Evolutionary conservation across 2,113 vertebrate species (phyloP).

Genomic region (Oceanodroma tethys): DNA sequence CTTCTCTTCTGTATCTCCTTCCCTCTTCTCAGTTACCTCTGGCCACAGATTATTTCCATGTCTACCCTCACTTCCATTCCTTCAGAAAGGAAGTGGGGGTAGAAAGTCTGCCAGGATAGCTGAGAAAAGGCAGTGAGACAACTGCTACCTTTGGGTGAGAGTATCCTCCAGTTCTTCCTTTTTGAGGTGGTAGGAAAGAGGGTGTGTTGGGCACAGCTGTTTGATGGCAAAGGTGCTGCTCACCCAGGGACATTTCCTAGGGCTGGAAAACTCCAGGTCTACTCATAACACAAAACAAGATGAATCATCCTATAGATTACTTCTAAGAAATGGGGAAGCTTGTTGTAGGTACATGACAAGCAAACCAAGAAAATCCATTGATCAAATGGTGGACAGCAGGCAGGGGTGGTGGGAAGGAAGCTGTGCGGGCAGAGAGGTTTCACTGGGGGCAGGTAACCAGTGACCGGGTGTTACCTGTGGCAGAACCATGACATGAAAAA

Average conservation of each 20-base stretch:
- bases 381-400: background rate
- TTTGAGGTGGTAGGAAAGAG: background rate
- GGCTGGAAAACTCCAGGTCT: background rate
- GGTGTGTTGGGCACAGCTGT: accelerated
- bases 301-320: background rate
- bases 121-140: background rate
- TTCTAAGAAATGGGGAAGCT: background rate
- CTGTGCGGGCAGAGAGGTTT: background rate
- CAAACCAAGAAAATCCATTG: background rate
- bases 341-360: background rate
- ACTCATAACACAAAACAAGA: background rate
- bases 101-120: background rate
- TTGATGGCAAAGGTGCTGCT: background rate
- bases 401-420: background rate
- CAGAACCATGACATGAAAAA: background rate
- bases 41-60: background rate
- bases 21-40: background rate
- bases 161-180: background rate
- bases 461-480: background rate
- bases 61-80: background rate
- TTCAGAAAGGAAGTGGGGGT: background rate
- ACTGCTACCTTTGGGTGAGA: background rate
- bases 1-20: background rate
- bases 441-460: background rate
- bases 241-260: background rate